A percentile compares a stretch with the other conserved stretches of the same genome.
Conservation (phyloP, 2,797 vertebrate genomes). For the Helarctos malayanus region DNA sequence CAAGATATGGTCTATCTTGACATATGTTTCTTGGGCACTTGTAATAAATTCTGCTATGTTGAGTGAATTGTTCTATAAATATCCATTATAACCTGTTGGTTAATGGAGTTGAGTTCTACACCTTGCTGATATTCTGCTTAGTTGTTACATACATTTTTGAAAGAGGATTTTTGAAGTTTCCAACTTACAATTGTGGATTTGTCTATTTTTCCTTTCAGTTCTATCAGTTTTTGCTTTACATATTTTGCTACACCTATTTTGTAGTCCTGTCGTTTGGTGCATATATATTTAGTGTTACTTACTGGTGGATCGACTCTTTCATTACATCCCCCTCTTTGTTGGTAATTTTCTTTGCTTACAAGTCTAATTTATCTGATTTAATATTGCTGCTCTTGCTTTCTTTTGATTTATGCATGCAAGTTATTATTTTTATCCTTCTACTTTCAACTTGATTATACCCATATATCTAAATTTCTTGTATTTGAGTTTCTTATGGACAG, state of each 20-base stretch:
- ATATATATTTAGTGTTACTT: background rate
- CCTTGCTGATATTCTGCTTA: background rate
- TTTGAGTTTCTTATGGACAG: background rate
- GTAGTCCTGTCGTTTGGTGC: background rate
- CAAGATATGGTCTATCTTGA: background rate
- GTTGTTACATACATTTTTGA: background rate
- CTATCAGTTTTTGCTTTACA: background rate
- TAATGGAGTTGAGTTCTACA: background rate
- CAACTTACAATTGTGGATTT: background rate
- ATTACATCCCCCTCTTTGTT: background rate
- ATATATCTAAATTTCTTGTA: background rate
- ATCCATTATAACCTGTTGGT: background rate
- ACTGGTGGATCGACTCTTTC: background rate
- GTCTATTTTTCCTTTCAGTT: background rate
- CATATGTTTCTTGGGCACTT: background rate
- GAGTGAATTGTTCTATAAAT: background rate
- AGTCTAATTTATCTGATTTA: conserved; percentile 6
- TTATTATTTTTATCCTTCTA: background rate
- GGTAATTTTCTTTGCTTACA: background rate
- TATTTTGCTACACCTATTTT: background rate
- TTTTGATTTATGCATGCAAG: background rate
- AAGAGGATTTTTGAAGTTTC: background rate
- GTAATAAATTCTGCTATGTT: background rate
- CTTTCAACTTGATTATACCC: background rate
- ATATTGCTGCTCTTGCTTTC: background rate